Base-by-base conservation (phyloP, 2,888 invertebrate species). In the Dusona sp. region DNA sequence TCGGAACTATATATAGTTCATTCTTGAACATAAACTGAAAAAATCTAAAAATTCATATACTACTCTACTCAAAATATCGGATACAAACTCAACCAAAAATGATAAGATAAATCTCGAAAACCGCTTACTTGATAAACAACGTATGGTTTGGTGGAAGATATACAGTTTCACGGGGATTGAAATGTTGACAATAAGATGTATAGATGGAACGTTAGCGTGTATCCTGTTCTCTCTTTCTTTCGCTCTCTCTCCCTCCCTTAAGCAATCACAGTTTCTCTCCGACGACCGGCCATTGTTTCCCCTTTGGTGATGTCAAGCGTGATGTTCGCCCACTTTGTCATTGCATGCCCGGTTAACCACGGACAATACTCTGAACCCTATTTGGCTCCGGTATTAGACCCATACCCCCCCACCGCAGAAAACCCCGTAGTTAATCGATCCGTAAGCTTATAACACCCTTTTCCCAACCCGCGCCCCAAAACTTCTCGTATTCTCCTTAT, bases 281-380 rank as follows among this genome's bases (percentile, higher is more conserved):
- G 42, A 64, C 73, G 67, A 51, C 61, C 51, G 9, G 88, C 88
- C 84, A 89, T 90, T 90, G 90, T 90, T 90, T 89, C 89, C 88
- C 87, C 87, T 89, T 38, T 81, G 87, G 89, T 88, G 89, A 89
- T 89, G 85, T 85, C 82, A 83, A 83, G 82, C 82, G 82, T 83
- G 82, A 90, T 88, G 88, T 84, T 85, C 89, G 88, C 90, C 87
- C 90, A 90, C 90, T 90, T 90, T 90, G 90, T 90, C 90, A 90
- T 88, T 89, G 89, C 88, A 83, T 88, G 88, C 88, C 88, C 88
- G 90, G 90, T 90, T 91, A 89, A 90, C 90, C 90, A 86, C 89
- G 89, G 87, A 91, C 90, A 91, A 91, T 91, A 88, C 89, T 87
- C 45, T 8, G 81, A 38, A 67, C 33, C 85, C 74, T 75, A 79